Conservation (phyloP, 2,797 vertebrate genomes). For the Manis crassicaudata region DNA sequence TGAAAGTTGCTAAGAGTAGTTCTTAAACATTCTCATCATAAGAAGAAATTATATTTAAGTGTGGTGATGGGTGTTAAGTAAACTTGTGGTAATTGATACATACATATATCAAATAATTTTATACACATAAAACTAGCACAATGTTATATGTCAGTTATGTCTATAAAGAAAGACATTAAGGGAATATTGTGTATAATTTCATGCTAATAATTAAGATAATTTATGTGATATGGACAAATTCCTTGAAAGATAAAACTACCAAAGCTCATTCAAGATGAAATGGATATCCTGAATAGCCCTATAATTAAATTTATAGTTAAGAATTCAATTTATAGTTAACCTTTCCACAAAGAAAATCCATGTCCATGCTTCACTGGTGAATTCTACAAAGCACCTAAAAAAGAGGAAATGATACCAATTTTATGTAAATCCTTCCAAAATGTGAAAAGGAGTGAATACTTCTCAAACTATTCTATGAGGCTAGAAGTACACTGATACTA, state of each 20-base stretch:
- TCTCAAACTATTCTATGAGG: not conserved
- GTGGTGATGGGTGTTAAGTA: not conserved
- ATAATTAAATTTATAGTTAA: not conserved
- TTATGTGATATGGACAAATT: not conserved
- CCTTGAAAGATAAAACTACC: not conserved
- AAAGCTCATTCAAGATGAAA: not conserved
- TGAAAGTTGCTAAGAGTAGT: not conserved
- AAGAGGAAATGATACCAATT: not conserved
- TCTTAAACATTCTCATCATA: not conserved
- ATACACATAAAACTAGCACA: not conserved
- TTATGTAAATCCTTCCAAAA: not conserved
- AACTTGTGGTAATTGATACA: not conserved
- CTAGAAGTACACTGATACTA: not conserved
- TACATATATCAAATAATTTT: not conserved
- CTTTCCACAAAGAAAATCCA: not conserved
- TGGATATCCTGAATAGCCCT: not conserved
- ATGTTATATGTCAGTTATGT: not conserved
- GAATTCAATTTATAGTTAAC: not conserved
- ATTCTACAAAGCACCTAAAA: not conserved
- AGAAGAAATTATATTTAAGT: not conserved
- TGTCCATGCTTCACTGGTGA: not conserved
- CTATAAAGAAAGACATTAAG: not conserved
- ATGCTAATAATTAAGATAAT: not conserved
- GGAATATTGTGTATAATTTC: not conserved
- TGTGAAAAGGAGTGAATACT: not conserved